These are phyloP conservation scores for Colletes collaris DNA, from an alignment of 2,888 invertebrate species.

Conservation along the genomic window DNA sequence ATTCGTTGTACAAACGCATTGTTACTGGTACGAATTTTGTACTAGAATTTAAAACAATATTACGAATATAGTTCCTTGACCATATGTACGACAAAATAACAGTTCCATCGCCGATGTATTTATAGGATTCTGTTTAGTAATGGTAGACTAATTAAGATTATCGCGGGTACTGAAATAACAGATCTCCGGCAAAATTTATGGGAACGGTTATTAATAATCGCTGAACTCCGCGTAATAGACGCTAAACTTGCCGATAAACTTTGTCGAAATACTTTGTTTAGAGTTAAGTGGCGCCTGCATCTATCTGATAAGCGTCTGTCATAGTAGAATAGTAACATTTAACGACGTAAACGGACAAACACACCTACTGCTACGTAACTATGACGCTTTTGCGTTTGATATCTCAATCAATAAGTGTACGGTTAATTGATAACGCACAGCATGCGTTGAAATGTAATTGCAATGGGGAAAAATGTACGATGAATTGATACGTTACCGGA, in stretches of 20 bases:
- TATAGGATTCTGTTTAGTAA: constrained; percentile 4
- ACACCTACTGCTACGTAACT: neutral
- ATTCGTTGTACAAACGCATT: no score
- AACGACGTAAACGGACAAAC: constrained; percentile 1
- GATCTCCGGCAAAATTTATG: constrained; percentile 17
- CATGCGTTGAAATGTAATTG: no score
- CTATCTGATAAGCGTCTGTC: constrained; percentile 6
- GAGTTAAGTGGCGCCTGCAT: neutral
- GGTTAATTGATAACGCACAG: no score
- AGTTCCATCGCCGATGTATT: neutral
- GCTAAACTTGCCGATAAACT: constrained; percentile 13
- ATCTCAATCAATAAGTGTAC: neutral
- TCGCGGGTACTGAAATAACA: constrained; percentile 9
- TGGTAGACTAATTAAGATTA: constrained; percentile 13
- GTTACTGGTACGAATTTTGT: no score
- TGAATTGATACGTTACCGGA: no score
- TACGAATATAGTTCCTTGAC: no score
- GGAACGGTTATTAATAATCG: constrained; percentile 31
- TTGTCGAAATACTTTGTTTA: constrained; percentile 13
- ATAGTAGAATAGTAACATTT: constrained; percentile 4
- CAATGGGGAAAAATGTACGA: no score
- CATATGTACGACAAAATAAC: no score
- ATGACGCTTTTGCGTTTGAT: neutral
- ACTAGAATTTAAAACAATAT: no score
- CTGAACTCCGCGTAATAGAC: constrained; percentile 21